These are phyloP conservation scores for Melitaea athalia DNA, from an alignment of 2,888 invertebrate species.

Conservation along the genomic window DNA sequence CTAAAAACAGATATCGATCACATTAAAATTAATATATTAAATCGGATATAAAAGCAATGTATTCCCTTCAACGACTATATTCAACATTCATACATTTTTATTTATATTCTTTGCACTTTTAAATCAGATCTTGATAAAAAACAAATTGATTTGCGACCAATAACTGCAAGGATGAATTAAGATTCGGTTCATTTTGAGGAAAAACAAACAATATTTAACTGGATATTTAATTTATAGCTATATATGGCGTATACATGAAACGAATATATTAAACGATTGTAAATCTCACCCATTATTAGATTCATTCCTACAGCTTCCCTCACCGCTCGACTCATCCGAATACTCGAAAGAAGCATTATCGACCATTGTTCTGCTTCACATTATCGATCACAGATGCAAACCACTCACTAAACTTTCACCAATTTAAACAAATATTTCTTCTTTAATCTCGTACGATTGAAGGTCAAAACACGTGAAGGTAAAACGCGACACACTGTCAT, in stretches of 20 bases:
- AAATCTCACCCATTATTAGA: slow-evolving; percentile 59
- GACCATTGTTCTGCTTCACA: slow-evolving; percentile 59
- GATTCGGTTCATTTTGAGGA: background rate
- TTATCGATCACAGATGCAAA: slow-evolving; percentile 42
- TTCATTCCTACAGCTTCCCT: slow-evolving; percentile 47
- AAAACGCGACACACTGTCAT: slow-evolving; percentile 12
- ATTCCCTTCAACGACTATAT: no score
- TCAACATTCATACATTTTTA: background rate
- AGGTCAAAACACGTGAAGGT: slow-evolving; percentile 22
- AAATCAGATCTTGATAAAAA: background rate
- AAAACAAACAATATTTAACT: background rate
- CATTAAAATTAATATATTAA: no score
- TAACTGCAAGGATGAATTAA: background rate
- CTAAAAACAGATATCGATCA: no score
- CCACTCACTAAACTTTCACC: slow-evolving; percentile 39
- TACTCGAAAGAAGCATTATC: slow-evolving; percentile 75
- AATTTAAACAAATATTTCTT: slow-evolving; percentile 22
- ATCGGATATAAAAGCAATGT: no score
- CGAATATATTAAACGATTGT: background rate
- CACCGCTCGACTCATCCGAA: slow-evolving; percentile 72
- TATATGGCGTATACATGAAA: no score
- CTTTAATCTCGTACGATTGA: slow-evolving; percentile 20
- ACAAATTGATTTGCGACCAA: background rate
- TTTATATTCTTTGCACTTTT: background rate
- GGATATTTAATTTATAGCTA: no score